Evolutionary conservation across 2,888 invertebrate genomes (phyloP).

Genomic region (Lycophotia porphyrea): DNA sequence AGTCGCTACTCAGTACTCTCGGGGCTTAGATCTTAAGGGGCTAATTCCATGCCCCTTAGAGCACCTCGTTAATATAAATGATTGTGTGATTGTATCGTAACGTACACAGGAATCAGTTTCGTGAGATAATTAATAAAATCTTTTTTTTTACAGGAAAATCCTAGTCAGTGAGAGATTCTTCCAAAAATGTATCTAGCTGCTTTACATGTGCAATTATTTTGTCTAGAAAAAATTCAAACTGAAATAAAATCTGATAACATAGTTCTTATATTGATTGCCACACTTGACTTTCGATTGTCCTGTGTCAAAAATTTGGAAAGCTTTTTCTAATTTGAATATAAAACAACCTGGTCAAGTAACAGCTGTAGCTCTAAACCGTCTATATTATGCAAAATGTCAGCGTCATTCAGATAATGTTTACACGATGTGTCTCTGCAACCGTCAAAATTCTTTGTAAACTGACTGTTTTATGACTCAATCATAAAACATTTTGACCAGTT

Average conservation of each 20-base stretch:
- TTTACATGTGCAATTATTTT: background rate
- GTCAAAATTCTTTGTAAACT: slow-evolving; percentile 9
- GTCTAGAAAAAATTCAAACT: background rate
- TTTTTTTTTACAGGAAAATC: background rate
- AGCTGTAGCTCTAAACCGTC: background rate
- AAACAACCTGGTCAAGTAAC: background rate
- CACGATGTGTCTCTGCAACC: background rate
- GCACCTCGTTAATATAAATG: slow-evolving; percentile 73
- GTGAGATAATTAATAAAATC: background rate
- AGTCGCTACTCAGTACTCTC: slow-evolving; percentile 54
- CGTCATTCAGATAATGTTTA: background rate
- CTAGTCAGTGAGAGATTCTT: background rate
- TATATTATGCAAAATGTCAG: background rate
- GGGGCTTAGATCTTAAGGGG: slow-evolving; percentile 69
- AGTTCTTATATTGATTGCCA: background rate
- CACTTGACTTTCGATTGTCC: background rate
- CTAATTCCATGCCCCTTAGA: slow-evolving; percentile 69
- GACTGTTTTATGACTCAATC: background rate
- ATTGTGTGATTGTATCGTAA: slow-evolving; percentile 56
- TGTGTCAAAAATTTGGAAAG: background rate
- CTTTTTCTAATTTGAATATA: background rate
- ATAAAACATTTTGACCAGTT: slow-evolving; percentile 19
- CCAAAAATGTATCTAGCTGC: background rate
- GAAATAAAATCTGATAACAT: background rate
- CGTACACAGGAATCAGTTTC: slow-evolving; percentile 14